phyloP scores from a whole-genome alignment of 2,888 invertebrate species.

The Pseudococcus viburni region DNA sequence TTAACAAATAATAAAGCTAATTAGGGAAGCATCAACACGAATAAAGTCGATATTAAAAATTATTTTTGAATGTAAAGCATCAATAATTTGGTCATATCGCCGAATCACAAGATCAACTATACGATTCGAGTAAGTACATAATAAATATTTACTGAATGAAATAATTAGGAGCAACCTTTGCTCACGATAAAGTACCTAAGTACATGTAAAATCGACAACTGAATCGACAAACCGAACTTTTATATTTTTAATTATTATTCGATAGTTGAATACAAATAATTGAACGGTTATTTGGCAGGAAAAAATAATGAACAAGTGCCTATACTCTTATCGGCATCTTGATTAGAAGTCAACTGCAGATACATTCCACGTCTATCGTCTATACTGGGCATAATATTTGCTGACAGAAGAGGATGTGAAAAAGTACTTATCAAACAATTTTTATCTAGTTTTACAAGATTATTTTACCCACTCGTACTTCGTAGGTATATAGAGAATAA shows the following conservation, averaged over 20 bases:
- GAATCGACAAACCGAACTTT: neutral
- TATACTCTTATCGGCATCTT: too few relatives aligned
- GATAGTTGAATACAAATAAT: neutral
- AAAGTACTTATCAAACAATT: too few relatives aligned
- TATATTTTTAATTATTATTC: neutral
- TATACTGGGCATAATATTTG: too few relatives aligned
- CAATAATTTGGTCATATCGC: too few relatives aligned
- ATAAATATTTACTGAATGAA: neutral
- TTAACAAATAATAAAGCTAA: constrained; percentile 7
- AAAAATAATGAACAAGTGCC: neutral
- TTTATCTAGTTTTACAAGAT: too few relatives aligned
- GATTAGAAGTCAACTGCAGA: too few relatives aligned
- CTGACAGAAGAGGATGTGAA: too few relatives aligned
- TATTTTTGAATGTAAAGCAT: neutral
- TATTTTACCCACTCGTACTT: too few relatives aligned
- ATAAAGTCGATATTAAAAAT: neutral
- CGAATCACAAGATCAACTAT: neutral
- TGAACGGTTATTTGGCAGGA: neutral
- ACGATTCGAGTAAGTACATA: neutral
- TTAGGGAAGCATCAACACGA: neutral
- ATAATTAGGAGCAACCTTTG: constrained; percentile 1
- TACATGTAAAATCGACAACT: neutral
- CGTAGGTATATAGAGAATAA: too few relatives aligned
- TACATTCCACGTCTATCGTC: too few relatives aligned
- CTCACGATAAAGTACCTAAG: neutral